A percentile compares a stretch with the other conserved stretches of the same genome.
Conservation (phyloP, 2,797 vertebrate species). For the Lophius americanus region DNA sequence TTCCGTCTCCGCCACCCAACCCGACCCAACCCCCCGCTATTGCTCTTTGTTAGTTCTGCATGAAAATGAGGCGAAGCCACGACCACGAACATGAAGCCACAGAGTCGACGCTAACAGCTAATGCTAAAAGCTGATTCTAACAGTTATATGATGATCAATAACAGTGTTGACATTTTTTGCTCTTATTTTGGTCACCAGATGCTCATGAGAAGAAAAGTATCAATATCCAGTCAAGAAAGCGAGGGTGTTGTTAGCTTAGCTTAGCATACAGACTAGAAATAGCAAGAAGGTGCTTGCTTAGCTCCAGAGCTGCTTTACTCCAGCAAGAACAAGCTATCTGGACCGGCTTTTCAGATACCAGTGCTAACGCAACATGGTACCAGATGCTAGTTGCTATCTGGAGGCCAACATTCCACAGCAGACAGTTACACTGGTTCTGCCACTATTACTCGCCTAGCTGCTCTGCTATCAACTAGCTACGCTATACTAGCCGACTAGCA, state of each 20-base stretch:
- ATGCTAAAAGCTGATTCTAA: constrained; percentile 8
- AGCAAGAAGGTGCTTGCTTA: not conserved
- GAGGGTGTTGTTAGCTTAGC: not conserved
- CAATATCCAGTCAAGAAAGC: not conserved
- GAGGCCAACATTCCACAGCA: too few relatives aligned
- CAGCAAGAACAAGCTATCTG: too few relatives aligned
- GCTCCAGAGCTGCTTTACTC: not conserved
- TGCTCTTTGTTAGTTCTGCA: constrained; percentile 30
- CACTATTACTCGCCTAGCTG: too few relatives aligned
- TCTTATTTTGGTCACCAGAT: not conserved
- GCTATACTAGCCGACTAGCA: too few relatives aligned
- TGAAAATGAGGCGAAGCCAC: constrained; percentile 16
- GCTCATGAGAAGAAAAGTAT: too few relatives aligned
- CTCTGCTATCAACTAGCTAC: too few relatives aligned
- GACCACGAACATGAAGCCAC: not conserved
- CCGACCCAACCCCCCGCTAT: constrained; percentile 9
- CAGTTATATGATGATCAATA: not conserved
- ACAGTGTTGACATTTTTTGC: not conserved
- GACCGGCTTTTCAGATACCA: too few relatives aligned
- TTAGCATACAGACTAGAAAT: constrained; percentile 1
- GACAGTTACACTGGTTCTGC: not conserved
- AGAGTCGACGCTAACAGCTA: constrained; percentile 17
- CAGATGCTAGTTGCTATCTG: too few relatives aligned
- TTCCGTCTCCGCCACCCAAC: constrained; percentile 1
- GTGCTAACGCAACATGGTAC: too few relatives aligned